Base-by-base conservation (phyloP, 2,888 invertebrate genomes). In the Drosophila birchii region DNA sequence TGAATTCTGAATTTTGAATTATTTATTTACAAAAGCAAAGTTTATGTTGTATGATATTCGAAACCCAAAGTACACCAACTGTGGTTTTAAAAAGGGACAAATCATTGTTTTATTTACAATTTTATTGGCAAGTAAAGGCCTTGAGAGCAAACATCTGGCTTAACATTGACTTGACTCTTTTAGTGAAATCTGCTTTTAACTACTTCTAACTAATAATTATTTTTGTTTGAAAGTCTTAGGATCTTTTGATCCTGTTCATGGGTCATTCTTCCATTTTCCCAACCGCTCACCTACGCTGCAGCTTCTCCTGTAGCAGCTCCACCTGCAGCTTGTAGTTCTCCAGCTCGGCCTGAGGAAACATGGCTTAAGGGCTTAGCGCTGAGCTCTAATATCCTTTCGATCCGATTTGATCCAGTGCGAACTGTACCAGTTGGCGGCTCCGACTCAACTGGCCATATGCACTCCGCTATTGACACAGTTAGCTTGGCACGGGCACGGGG, bases 271-370 rank as follows among this genome's bases (percentile, higher is more conserved):
- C 6, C 3, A 5, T n/a, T n/a, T 29, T 3, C 38, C 38, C 3
- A 5, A 14, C 3, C 20, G 12, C 80, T 73, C 62, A 92, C 92
- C 92, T 92, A 76, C 91, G 83, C 43, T 91, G 90, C 38, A 92
- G 80, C 76, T 92, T 92, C 76, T 92, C 92, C 73, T 92, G 92
- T 4, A 92, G 83, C 64, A 92, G 70, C 75, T 92, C 92, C 76
- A 92, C 92, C 83, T 92, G 92, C 78, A 92, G 78, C 80, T 92
- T 92, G 70, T 92, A 92, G 72, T 92, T 92, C 72, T 92, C 92
- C 73, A 92, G 75, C 82, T 92, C 92, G 34, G 91, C 90, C 83
- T 92, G 92, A 14, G 91, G 91, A 78, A 86, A 91, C 92, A 92
- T 92, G 60, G 78, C 44, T 47, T 36, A 16, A 11, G 26, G 11